These are phyloP conservation scores for Copidosoma floridanum DNA, from an alignment of 1,140 invertebrate species.

Conservation along the genomic window DNA sequence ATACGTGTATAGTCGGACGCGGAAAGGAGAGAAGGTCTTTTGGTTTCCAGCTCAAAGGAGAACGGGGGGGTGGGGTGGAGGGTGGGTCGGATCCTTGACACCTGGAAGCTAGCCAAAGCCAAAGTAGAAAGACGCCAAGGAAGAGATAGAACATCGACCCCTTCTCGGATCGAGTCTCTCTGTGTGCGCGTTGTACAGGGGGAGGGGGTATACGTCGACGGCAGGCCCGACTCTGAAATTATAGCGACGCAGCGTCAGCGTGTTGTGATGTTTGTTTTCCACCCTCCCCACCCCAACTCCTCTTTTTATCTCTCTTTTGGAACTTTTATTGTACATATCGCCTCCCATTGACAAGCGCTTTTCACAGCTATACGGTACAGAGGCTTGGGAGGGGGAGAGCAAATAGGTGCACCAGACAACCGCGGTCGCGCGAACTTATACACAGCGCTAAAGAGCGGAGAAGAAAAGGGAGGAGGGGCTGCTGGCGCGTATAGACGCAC, in stretches of 20 bases:
- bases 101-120: slow-evolving; percentile 50
- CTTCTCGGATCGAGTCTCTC: too few relatives aligned
- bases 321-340: slow-evolving; percentile 11
- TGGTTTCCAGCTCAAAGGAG: slow-evolving; percentile 10
- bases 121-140: background rate
- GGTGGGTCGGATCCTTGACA: slow-evolving; percentile 51
- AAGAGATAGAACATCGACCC: slow-evolving; percentile 41
- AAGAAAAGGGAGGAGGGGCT: background rate
- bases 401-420: too few relatives aligned
- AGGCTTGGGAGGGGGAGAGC: too few relatives aligned
- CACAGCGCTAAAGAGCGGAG: too few relatives aligned
- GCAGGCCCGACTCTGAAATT: slow-evolving; percentile 53
- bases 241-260: slow-evolving; percentile 48
- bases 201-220: slow-evolving; percentile 42
- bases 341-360: background rate
- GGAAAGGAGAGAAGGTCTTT: slow-evolving; percentile 18
- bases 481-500: background rate
- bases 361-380: too few relatives aligned
- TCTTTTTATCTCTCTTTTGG: too few relatives aligned
- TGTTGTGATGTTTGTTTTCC: slow-evolving; percentile 50
- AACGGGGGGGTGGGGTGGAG: too few relatives aligned
- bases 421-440: too few relatives aligned
- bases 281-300: background rate
- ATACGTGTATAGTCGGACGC: too few relatives aligned
- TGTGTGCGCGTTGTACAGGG: too few relatives aligned